These are phyloP conservation scores for Spatula clypeata DNA, from an alignment of 2,797 vertebrate species.

Conservation along the genomic window DNA sequence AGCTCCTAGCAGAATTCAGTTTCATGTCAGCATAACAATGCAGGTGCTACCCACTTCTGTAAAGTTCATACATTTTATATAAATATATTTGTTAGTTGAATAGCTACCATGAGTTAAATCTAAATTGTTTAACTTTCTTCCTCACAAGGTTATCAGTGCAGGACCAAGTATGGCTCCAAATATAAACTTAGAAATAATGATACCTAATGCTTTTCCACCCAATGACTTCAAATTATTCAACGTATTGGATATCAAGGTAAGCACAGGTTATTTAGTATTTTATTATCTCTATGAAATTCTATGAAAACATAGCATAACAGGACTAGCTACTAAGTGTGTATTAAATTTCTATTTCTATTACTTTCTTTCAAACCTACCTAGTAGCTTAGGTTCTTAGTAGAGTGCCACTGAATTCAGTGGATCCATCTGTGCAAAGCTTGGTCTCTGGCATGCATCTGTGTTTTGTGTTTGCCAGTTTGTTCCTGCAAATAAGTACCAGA, in stretches of 20 bases:
- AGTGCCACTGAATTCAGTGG: background rate
- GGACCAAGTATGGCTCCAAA: slow-evolving; percentile 91
- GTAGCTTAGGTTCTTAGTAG: background rate
- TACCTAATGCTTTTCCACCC: slow-evolving; percentile 91
- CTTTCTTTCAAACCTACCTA: background rate
- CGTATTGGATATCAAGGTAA: slow-evolving; percentile 90
- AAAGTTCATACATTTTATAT: background rate
- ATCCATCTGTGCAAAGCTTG: background rate
- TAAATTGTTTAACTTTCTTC: background rate
- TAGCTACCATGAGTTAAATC: background rate
- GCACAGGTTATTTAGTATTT: background rate
- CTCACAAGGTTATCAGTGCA: slow-evolving; percentile 90
- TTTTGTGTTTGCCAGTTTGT: background rate
- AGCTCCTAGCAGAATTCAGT: background rate
- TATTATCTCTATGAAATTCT: background rate
- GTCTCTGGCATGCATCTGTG: background rate
- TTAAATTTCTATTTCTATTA: background rate
- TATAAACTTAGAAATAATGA: slow-evolving; percentile 86
- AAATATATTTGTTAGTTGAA: background rate
- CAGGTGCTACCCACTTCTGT: background rate
- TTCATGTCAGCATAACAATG: background rate
- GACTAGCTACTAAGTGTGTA: background rate
- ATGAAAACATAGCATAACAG: background rate
- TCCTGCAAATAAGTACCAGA: background rate
- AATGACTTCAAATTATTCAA: slow-evolving; percentile 87